Base-by-base conservation (phyloP, 2,113 vertebrate species). In the Cololabis saira region DNA sequence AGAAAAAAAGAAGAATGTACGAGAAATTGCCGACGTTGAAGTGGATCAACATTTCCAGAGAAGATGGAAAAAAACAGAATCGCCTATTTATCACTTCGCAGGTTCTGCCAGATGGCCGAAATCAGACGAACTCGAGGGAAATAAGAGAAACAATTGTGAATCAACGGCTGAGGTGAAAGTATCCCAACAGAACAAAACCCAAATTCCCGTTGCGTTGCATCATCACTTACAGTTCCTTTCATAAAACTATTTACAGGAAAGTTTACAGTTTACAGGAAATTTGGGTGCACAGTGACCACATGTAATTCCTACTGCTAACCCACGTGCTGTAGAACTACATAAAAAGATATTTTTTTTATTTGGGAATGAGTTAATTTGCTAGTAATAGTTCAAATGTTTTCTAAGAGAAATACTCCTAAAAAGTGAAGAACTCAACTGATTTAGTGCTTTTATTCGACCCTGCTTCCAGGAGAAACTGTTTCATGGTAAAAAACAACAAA, bases 261-360 rank as follows among this genome's bases (percentile, higher is more conserved):
- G n/a, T n/a, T n/a, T n/a, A n/a, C n/a, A 78, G 63, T 82, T 85
- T 75, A 78, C 85, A 78, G 86, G 86, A 90, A 91, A 80, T 72
- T 13, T 73, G 49, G 55, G 71, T 37, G 67, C 77, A 89, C 77
- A 72, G 61, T 76, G 80, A 85, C 85, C 71, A 72, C 65, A 67
- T 27, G 24, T 27, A n/a, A 27, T 27, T 27, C 24, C n/a, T n/a
- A n/a, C n/a, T n/a, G n/a, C n/a, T n/a, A n/a, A n/a, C n/a, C n/a
- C n/a, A n/a, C n/a, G n/a, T n/a, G n/a, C n/a, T n/a, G n/a, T n/a
- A n/a, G n/a, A n/a, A n/a, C n/a, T n/a, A n/a, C n/a, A n/a, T n/a
- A n/a, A 4, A 30, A 30, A 30, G 8, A 3, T 30, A 8, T 8
- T 37, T 37, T 37, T 37, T 37, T 37, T 7, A 4, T 37, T 37